Evolutionary conservation across 2,888 invertebrate genomes (phyloP).

Genomic region (Nasonia oneida): DNA sequence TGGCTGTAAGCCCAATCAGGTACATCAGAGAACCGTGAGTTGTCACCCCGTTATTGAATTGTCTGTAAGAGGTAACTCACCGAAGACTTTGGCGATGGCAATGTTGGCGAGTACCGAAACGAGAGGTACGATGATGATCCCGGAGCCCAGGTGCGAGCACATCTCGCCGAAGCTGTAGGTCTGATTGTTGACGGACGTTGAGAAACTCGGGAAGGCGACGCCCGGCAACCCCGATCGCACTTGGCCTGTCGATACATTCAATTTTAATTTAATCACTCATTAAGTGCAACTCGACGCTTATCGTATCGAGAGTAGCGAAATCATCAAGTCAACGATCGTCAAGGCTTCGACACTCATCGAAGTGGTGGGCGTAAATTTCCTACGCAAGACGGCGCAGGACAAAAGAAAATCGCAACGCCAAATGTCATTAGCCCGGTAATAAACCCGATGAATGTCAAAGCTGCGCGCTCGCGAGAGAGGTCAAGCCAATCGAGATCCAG

Average conservation of each 20-base stretch:
- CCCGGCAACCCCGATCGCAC: constrained; percentile 87
- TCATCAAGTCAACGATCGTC: background rate
- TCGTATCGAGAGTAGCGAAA: background rate
- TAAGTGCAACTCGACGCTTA: background rate
- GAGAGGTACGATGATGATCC: constrained; percentile 90
- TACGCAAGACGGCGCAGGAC: background rate
- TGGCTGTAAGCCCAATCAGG: constrained; percentile 79
- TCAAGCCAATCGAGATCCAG: constrained; percentile 50
- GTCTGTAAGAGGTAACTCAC: constrained; percentile 80
- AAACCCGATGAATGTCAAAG: constrained; percentile 3
- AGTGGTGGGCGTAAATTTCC: background rate
- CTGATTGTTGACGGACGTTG: constrained; percentile 82
- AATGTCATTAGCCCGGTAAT: background rate
- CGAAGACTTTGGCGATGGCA: constrained; percentile 96
- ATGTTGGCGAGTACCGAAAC: constrained; percentile 95
- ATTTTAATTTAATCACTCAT: background rate
- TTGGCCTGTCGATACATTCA: constrained; percentile 79
- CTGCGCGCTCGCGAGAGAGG: background rate
- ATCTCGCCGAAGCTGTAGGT: constrained; percentile 85
- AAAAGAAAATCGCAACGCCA: background rate
- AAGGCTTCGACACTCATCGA: background rate
- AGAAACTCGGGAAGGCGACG: constrained; percentile 85
- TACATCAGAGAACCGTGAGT: background rate
- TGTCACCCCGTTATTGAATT: background rate
- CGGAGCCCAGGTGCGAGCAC: constrained; percentile 86